Conservation (phyloP, 2,888 invertebrate genomes). For the Tetropium fuscum region DNA sequence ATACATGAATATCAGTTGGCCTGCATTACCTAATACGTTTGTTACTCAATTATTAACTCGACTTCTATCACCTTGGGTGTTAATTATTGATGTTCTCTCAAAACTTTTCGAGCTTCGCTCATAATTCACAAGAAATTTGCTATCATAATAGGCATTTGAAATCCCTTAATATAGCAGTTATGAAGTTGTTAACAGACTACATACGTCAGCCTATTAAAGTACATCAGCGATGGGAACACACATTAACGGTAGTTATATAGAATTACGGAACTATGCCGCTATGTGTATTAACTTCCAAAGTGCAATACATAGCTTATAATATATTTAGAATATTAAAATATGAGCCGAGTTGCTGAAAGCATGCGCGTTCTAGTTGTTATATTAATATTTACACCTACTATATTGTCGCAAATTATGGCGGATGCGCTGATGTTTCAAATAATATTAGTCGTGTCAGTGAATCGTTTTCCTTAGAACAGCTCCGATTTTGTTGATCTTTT, state of each 20-base stretch:
- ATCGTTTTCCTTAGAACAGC: background rate
- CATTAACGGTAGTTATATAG: background rate
- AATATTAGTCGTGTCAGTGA: background rate
- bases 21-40: background rate
- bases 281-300: too few species aligned
- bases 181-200: slow-evolving; percentile 1
- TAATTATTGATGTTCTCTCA: background rate
- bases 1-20: background rate
- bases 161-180: background rate
- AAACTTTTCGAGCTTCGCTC: background rate
- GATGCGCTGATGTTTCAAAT: background rate
- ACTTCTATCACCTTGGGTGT: background rate
- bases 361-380: background rate
- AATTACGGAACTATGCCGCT: too few species aligned
- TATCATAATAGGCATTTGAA: background rate
- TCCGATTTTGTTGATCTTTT: background rate
- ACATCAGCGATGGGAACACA: background rate
- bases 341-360: background rate
- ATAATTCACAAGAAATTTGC: background rate
- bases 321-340: background rate
- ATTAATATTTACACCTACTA: background rate
- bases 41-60: background rate
- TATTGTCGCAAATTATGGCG: background rate
- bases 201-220: background rate
- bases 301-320: background rate